Evolutionary conservation across 2,888 invertebrate genomes (phyloP).

Genomic region (Timandra comae): DNA sequence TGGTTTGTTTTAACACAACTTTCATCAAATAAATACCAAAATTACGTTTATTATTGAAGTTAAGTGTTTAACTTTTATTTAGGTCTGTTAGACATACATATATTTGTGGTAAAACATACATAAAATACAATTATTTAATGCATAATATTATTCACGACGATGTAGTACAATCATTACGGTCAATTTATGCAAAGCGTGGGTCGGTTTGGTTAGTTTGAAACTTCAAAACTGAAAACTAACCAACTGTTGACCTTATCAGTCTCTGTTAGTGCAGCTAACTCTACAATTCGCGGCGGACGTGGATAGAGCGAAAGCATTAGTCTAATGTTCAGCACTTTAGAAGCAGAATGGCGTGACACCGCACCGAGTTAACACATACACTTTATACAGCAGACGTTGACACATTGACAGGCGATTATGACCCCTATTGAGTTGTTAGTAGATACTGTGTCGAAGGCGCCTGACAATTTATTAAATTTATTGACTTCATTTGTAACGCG

Average conservation of each 20-base stretch:
- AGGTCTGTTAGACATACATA: too few species aligned
- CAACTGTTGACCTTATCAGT: constrained; percentile 31
- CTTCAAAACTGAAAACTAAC: not conserved
- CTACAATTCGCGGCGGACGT: constrained; percentile 52
- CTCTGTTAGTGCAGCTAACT: constrained; percentile 39
- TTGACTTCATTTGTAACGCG: constrained; percentile 38
- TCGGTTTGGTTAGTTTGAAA: too few species aligned
- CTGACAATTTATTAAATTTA: constrained; percentile 45
- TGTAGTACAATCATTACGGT: too few species aligned
- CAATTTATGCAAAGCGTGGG: too few species aligned
- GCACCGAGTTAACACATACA: constrained; percentile 40
- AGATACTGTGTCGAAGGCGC: constrained; percentile 29
- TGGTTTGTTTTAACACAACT: constrained; percentile 3
- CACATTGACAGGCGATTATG: constrained; percentile 57
- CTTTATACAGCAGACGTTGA: constrained; percentile 42
- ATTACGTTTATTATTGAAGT: too few species aligned
- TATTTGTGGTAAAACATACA: too few species aligned
- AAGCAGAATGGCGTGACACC: constrained; percentile 48
- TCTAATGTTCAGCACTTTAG: constrained; percentile 59
- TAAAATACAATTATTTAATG: too few species aligned
- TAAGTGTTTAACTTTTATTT: too few species aligned
- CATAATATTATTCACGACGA: too few species aligned
- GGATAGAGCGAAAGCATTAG: constrained; percentile 55
- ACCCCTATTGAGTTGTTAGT: constrained; percentile 42
- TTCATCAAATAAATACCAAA: too few species aligned